phyloP scores from a whole-genome alignment of 2,113 vertebrate species.

The Rhinoptilus africanus region DNA sequence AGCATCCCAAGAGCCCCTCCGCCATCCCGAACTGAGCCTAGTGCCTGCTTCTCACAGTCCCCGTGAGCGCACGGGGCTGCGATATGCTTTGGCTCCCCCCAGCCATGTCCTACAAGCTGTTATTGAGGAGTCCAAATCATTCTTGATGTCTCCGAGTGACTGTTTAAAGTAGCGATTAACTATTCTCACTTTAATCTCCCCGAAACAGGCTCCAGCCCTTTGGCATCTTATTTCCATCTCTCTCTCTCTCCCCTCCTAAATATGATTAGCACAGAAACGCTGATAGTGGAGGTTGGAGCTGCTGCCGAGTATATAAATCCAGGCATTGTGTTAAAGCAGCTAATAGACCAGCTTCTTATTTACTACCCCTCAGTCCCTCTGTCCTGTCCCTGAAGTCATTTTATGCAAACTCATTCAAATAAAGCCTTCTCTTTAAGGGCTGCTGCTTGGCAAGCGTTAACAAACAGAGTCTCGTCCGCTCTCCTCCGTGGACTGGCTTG shows the following conservation, averaged over 20 bases:
- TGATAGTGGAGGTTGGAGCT: not conserved
- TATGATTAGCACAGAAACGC: not conserved
- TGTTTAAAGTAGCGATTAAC: constrained; percentile 41
- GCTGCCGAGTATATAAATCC: not conserved
- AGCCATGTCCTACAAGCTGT: not conserved
- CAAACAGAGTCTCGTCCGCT: not conserved
- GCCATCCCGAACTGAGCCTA: not conserved
- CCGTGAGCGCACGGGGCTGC: accelerated
- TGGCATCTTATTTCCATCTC: constrained; percentile 51
- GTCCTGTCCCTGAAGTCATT: constrained; percentile 38
- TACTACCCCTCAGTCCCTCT: not conserved
- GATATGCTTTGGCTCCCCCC: not conserved
- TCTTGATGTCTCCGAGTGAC: not conserved
- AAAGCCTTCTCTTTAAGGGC: constrained; percentile 15
- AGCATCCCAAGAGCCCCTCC: not conserved
- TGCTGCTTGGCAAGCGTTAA: constrained; percentile 28
- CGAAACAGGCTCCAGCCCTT: constrained; percentile 33
- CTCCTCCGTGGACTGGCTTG: not conserved
- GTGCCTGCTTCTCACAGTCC: accelerated
- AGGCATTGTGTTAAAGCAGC: constrained; percentile 5
- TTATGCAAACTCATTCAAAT: constrained; percentile 56
- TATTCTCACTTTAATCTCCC: constrained; percentile 48
- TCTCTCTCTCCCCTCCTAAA: not conserved
- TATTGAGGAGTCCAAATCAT: not conserved
- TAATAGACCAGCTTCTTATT: constrained; percentile 22